Base-by-base conservation (phyloP, 2,113 vertebrate species). In the Pelobates fuscus region DNA sequence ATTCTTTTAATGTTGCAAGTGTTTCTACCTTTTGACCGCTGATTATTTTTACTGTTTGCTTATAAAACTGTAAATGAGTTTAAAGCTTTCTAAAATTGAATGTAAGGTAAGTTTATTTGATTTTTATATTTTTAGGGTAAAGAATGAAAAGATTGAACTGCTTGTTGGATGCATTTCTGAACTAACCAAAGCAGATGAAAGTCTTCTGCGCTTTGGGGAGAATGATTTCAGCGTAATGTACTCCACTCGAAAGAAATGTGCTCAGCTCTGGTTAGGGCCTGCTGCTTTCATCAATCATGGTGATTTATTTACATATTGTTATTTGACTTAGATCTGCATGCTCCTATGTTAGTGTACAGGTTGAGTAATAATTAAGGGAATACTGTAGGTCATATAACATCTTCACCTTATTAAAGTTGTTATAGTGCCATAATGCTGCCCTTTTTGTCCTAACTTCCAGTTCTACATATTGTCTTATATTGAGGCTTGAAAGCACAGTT, bases 181-280 rank as follows among this genome's bases (percentile, higher is more conserved):
- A 85, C 88, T 97, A 70, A 93, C 91, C 11, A 92, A 93, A 7
- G 83, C 88, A 0, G 94, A 97, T 26, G 91, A 94, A 27, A 86
- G 88, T 1, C 91, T 97, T 62, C 89, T 97, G 27, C 82, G 91
- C 59, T 86, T 92, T 0, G 95, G 95, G 0, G 92, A 96, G 73
- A 97, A 97, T 0, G 95, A 96, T 84, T 97, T 97, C 86, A 97
- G 95, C 60, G 92, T 97, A 66, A 97, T 96, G 95, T 97, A 97
- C 84, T 97, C 95, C 0, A 97, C 94, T 0, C 92, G 94, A 15
- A 96, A 95, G 68, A 92, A 89, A 80, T 95, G 94, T 2, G 91
- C 95, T 1, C 95, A 96, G 81, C 93, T 96, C 37, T 96, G 95
- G 95, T 88, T 97, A 0, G 95, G 95, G 8, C 95, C 95, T 0